These are phyloP conservation scores for Lamellibrachia luymesi DNA, from an alignment of 1,140 invertebrate species.

Conservation along the genomic window DNA sequence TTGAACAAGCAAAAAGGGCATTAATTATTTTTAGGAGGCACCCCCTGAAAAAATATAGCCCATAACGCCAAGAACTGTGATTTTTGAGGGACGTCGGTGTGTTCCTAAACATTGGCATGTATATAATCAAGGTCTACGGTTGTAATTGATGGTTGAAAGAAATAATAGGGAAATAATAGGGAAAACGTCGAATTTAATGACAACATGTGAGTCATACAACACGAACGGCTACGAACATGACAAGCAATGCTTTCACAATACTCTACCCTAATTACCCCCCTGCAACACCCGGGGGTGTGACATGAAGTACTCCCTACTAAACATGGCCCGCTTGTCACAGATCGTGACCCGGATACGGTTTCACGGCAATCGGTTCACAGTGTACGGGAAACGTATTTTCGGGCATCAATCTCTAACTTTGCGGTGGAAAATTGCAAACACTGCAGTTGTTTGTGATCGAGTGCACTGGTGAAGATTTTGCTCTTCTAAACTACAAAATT, in stretches of 20 bases:
- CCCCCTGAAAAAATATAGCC: background rate
- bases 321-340: background rate
- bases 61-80: background rate
- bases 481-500: background rate
- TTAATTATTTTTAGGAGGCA: background rate
- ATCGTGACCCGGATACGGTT: background rate
- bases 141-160: background rate
- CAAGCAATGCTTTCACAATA: background rate
- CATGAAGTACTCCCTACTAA: background rate
- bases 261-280: background rate
- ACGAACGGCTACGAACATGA: background rate
- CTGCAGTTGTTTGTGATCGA: background rate
- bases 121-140: background rate
- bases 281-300: background rate
- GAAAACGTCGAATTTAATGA: background rate
- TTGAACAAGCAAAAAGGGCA: background rate
- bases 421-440: background rate
- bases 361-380: background rate
- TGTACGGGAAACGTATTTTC: background rate
- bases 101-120: background rate
- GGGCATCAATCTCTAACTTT: background rate
- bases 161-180: background rate
- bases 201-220: background rate
- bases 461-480: background rate
- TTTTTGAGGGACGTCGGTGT: background rate